These are phyloP conservation scores for Corynorhinus townsendii DNA, from an alignment of 2,113 vertebrate genomes.

Conservation along the genomic window DNA sequence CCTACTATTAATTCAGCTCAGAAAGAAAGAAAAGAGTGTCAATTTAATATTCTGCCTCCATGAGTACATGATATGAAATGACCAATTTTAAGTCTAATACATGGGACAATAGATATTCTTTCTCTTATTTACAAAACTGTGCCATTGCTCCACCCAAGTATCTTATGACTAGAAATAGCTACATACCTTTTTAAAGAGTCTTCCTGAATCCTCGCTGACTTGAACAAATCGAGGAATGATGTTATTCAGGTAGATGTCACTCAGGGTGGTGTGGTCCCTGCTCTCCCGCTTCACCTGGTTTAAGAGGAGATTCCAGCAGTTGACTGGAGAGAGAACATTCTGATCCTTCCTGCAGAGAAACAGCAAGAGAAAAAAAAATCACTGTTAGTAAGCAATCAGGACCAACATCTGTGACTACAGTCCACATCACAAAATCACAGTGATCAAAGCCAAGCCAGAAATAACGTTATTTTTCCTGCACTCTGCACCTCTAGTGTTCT, in stretches of 20 bases:
- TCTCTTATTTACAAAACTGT: not conserved
- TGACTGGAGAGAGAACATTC: constrained; percentile 94
- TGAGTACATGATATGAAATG: not conserved
- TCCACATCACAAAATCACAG: not conserved
- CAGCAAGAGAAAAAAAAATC: not conserved
- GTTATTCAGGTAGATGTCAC: constrained; percentile 99
- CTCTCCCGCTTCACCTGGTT: constrained; percentile 98
- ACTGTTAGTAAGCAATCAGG: not conserved
- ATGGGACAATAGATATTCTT: not conserved
- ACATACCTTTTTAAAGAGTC: constrained; percentile 97
- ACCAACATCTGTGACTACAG: not conserved
- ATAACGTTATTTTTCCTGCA: not conserved
- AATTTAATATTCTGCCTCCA: not conserved
- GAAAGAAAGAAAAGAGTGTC: not conserved
- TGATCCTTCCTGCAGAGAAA: constrained; percentile 90
- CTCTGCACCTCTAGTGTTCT: not conserved
- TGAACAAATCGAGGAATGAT: constrained; percentile 98
- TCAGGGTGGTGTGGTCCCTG: constrained; percentile 95
- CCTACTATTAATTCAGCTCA: constrained; percentile 18
- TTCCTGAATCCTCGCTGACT: constrained; percentile 96
- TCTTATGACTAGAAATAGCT: not conserved
- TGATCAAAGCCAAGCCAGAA: rapidly evolving
- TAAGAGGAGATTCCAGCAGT: constrained; percentile 98
- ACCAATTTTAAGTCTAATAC: not conserved
- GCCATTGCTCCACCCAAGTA: not conserved